Evolutionary conservation across 1,140 invertebrate species (phyloP).

Genomic region (Druon quercuslanigerum): DNA sequence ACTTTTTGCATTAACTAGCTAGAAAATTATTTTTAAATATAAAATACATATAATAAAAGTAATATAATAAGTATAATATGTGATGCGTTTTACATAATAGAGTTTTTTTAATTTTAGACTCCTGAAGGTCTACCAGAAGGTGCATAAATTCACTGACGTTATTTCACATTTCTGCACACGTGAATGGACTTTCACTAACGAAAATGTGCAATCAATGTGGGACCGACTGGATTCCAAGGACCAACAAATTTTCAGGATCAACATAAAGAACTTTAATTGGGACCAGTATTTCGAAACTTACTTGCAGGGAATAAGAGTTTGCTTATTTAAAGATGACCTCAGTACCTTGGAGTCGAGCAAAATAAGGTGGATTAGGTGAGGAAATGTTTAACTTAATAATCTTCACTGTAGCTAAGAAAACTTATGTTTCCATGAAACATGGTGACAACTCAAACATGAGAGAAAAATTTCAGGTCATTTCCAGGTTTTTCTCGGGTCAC

Average conservation of each 20-base stretch:
- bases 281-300: slow-evolving; percentile 80
- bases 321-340: slow-evolving; percentile 83
- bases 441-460: too few species aligned
- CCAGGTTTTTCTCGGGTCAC: too few species aligned
- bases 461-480: too few species aligned
- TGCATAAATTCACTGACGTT: slow-evolving; percentile 83
- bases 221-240: slow-evolving; percentile 78
- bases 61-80: background rate
- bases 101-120: slow-evolving; percentile 73
- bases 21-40: slow-evolving; percentile 18
- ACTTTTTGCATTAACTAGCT: too few species aligned
- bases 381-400: slow-evolving; percentile 21
- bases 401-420: background rate
- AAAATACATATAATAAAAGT: background rate
- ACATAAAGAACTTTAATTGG: slow-evolving; percentile 83
- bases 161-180: slow-evolving; percentile 84
- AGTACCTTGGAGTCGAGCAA: slow-evolving; percentile 79
- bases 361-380: slow-evolving; percentile 78
- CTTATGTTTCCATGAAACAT: too few species aligned
- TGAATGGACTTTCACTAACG: slow-evolving; percentile 83
- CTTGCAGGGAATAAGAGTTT: slow-evolving; percentile 80
- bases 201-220: slow-evolving; percentile 79
- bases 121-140: slow-evolving; percentile 83
- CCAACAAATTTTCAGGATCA: slow-evolving; percentile 81
- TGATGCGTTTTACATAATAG: slow-evolving; percentile 10